Conservation (phyloP, 2,888 invertebrate species). For the Lochmaea capreae region DNA sequence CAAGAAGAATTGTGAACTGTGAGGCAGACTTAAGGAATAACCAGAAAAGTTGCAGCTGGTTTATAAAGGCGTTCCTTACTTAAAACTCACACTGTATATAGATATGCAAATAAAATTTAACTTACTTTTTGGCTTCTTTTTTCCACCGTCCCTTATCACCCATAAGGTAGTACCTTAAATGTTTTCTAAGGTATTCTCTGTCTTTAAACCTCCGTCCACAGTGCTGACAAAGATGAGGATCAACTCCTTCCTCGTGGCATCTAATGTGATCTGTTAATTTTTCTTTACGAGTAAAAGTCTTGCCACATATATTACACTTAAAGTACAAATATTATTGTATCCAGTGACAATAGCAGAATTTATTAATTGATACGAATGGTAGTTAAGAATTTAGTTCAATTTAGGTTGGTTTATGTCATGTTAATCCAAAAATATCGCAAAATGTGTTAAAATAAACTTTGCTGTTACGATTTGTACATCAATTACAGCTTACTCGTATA, state of each 20-base stretch:
- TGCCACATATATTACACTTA: conserved; percentile 43
- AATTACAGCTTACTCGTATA: too few relatives aligned
- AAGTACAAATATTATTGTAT: conserved; percentile 13
- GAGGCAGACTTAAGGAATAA: too few relatives aligned
- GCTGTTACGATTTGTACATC: too few relatives aligned
- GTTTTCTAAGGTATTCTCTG: conserved; percentile 43
- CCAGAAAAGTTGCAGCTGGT: too few relatives aligned
- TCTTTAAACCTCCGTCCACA: conserved; percentile 42
- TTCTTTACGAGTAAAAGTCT: conserved; percentile 45
- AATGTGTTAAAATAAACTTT: too few relatives aligned
- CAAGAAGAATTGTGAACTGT: too few relatives aligned
- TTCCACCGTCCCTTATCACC: conserved; percentile 34
- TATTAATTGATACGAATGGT: too few relatives aligned
- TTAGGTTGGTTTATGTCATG: too few relatives aligned
- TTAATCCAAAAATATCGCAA: too few relatives aligned
- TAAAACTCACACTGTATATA: too few relatives aligned
- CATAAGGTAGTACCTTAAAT: conserved; percentile 40
- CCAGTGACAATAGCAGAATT: neutral
- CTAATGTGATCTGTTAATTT: conserved; percentile 43
- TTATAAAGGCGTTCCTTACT: too few relatives aligned
- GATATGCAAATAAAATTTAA: neutral
- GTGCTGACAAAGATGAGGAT: conserved; percentile 42
- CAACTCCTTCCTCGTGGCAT: conserved; percentile 43
- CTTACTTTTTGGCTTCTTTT: conserved; percentile 33
- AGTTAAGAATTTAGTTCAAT: too few relatives aligned